Evolutionary conservation across 2,113 vertebrate species (phyloP), one percentile per base, ranked within the genome.

Genomic region (Embiotoca jacksoni): DNA sequence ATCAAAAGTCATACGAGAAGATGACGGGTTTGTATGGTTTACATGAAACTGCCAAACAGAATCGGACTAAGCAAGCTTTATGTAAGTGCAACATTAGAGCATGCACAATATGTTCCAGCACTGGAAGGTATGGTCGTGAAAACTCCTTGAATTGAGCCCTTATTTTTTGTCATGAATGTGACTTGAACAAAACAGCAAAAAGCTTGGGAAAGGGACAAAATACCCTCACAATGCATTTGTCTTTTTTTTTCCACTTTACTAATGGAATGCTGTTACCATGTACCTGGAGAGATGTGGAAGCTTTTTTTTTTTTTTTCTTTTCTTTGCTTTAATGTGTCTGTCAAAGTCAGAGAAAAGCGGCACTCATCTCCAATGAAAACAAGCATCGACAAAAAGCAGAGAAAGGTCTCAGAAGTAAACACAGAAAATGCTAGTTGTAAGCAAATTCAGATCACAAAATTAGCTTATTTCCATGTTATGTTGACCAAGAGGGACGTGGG

Each of bases 381-480:
- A 73, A 69, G 60, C 36, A 56, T 5, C 76, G 32, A 72, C 67
- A n/a, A 60, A 47, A 5, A 13, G 5, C 9, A 72, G 66, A 57
- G 56, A 63, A 68, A 9, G 9, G 30, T 52, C 59, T 63, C 30
- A 0, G 0, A 10, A 71, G 70, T 53, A 67, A 60, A 68, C 56
- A 75, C 15, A 58, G 14, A 37, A 53, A 61, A 55, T 52, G 2
- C 23, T 62, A 57, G 54, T 47, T 61, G 53, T 32, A 31, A 66
- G 47, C 9, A 67, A 80, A 84, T 71, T 7, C 2, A 6, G 67
- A 55, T 80, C 58, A 75, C 46, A 72, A 61, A 80, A 58, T 57
- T 10, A 71, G 41, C 33, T 13, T 15, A 23, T 61, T 71, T 66
- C 44, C 7, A 37, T 30, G 33, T 53, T 44, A 50, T 72, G 11